Conservation (phyloP, 2,797 vertebrate species). For the Peromyscus attwateri region DNA sequence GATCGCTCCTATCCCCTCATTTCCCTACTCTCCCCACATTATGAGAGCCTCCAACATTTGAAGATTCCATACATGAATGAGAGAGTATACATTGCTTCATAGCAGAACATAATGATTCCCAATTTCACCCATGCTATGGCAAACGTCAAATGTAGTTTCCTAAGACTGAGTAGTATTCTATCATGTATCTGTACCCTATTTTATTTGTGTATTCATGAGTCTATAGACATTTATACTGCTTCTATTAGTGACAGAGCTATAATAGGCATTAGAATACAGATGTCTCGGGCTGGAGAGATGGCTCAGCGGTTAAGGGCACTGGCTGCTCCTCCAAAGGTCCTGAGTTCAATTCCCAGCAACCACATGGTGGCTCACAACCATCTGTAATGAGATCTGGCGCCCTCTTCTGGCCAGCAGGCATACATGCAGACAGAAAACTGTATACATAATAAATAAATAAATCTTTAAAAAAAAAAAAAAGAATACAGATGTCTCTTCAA, state of each 20-base stretch:
- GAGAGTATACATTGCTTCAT: neutral
- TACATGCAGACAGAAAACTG: too few relatives aligned
- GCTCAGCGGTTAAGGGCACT: too few relatives aligned
- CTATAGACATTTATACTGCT: neutral
- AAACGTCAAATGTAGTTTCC: neutral
- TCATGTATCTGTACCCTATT: neutral
- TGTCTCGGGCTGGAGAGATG: too few relatives aligned
- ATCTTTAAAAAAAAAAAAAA: too few relatives aligned
- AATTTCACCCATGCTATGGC: neutral
- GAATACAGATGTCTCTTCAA: too few relatives aligned
- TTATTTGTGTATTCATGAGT: neutral
- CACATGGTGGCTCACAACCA: too few relatives aligned
- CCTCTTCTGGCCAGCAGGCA: too few relatives aligned
- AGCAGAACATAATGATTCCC: neutral
- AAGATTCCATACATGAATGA: neutral
- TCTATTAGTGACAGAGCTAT: neutral
- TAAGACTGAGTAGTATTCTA: neutral
- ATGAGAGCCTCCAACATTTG: neutral
- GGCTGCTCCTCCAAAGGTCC: too few relatives aligned
- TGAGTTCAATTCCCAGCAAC: too few relatives aligned
- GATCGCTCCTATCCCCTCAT: neutral
- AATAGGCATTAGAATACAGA: neutral
- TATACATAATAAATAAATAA: too few relatives aligned
- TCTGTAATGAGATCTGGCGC: too few relatives aligned
- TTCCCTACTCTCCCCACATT: rapidly evolving